Conservation (phyloP, 2,888 invertebrate species). For the Silvanus unidentatus region DNA sequence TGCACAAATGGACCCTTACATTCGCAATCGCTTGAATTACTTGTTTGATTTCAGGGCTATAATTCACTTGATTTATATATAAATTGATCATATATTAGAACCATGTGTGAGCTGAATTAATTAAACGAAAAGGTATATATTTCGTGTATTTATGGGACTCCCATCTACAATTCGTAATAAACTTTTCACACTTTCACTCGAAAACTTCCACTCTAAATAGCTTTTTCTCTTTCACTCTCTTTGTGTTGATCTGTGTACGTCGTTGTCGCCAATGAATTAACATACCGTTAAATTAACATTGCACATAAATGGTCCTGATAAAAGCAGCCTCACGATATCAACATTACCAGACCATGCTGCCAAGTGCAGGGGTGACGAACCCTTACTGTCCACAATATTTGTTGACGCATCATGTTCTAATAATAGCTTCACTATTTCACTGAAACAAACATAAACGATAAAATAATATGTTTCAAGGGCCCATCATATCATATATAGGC, state of each 20-base stretch:
- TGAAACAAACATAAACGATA: slow-evolving; percentile 40
- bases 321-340: slow-evolving; percentile 78
- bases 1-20: slow-evolving; percentile 34
- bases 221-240: no score
- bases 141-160: no score
- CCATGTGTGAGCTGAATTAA: no score
- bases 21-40: slow-evolving; percentile 37
- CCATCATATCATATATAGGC: no score
- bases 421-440: slow-evolving; percentile 78
- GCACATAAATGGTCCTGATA: slow-evolving; percentile 74
- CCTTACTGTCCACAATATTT: slow-evolving; percentile 82
- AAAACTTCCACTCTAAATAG: no score
- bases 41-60: slow-evolving; percentile 31
- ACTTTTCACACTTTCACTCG: no score
- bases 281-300: slow-evolving; percentile 80
- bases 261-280: no score
- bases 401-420: slow-evolving; percentile 83
- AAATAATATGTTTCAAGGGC: background rate
- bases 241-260: no score
- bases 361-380: slow-evolving; percentile 87
- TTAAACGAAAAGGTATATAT: no score
- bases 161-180: no score
- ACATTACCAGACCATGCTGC: slow-evolving; percentile 93
- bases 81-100: slow-evolving; percentile 16
- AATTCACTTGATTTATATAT: slow-evolving; percentile 28